These are phyloP conservation scores for Anolis sagrei DNA, from an alignment of 2,113 vertebrate genomes.

Conservation along the genomic window DNA sequence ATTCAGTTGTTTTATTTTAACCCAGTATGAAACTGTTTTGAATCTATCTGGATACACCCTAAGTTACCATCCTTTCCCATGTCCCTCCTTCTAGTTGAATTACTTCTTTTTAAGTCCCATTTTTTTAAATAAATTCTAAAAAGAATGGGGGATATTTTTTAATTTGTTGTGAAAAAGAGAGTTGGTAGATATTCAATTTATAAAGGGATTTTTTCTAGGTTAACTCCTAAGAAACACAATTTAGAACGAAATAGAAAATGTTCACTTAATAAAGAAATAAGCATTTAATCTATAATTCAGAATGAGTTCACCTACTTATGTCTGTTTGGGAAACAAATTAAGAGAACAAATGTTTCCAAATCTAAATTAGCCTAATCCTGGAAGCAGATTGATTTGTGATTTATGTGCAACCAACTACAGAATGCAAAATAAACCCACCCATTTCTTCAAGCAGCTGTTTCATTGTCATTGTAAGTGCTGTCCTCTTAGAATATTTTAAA, in stretches of 20 bases:
- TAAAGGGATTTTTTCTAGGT: neutral
- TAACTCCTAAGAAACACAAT: conserved; percentile 20
- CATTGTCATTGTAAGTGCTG: conserved; percentile 31
- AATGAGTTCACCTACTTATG: conserved; percentile 25
- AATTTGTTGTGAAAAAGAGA: too few species aligned
- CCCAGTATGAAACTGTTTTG: too few species aligned
- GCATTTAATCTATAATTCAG: conserved; percentile 50
- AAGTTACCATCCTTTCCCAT: too few species aligned
- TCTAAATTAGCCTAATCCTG: conserved; percentile 52
- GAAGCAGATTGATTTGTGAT: conserved; percentile 47
- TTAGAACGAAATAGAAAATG: neutral
- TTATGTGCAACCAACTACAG: conserved; percentile 58
- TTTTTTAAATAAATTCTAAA: too few species aligned
- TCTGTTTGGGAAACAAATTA: conserved; percentile 41
- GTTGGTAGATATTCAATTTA: too few species aligned
- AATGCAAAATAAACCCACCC: conserved; percentile 47
- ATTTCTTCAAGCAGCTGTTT: conserved; percentile 23
- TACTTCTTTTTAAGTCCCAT: too few species aligned
- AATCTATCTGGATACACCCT: too few species aligned
- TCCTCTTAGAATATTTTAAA: conserved; percentile 10
- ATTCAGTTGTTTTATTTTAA: too few species aligned
- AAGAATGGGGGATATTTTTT: too few species aligned
- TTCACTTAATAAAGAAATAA: conserved; percentile 22
- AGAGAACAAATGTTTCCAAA: conserved; percentile 50
- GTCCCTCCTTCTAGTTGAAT: too few species aligned